Percentiles rank a stretch among this genome's conserved stretches.
Evolutionary conservation across 2,888 invertebrate species (phyloP).

Genomic region (Ormia ochracea): DNA sequence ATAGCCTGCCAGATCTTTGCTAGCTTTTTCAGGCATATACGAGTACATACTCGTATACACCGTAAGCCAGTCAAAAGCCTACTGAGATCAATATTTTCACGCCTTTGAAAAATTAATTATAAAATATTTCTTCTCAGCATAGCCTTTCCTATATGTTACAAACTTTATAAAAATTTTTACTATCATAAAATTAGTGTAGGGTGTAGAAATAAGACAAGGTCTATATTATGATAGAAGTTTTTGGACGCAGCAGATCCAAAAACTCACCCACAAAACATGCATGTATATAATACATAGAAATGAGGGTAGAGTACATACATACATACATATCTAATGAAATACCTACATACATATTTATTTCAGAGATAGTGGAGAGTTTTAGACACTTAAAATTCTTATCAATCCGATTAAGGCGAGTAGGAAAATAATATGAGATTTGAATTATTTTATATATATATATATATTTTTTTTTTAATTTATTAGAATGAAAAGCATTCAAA

Average conservation of each 20-base stretch:
- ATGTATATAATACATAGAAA: background rate
- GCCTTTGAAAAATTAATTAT: too few species aligned
- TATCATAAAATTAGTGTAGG: background rate
- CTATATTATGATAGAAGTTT: background rate
- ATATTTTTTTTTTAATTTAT: background rate
- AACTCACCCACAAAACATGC: slow-evolving; percentile 14
- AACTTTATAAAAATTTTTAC: background rate
- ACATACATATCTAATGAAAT: background rate
- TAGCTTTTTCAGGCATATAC: too few species aligned
- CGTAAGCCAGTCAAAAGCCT: too few species aligned
- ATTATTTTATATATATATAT: background rate
- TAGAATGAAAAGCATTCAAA: background rate
- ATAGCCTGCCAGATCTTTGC: too few species aligned
- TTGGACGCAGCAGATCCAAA: background rate
- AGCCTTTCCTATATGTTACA: too few species aligned
- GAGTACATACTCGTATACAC: too few species aligned
- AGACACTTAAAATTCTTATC: slow-evolving; percentile 17
- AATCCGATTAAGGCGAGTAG: background rate
- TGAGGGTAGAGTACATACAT: slow-evolving; percentile 1
- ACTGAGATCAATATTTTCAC: too few species aligned
- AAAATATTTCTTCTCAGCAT: too few species aligned
- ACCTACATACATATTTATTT: background rate
- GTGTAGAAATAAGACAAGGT: background rate
- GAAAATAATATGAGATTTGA: background rate
- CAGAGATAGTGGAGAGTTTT: slow-evolving; percentile 14